These are phyloP conservation scores for Steatocranus sp. DNA, from an alignment of 2,797 vertebrate genomes.

Conservation along the genomic window DNA sequence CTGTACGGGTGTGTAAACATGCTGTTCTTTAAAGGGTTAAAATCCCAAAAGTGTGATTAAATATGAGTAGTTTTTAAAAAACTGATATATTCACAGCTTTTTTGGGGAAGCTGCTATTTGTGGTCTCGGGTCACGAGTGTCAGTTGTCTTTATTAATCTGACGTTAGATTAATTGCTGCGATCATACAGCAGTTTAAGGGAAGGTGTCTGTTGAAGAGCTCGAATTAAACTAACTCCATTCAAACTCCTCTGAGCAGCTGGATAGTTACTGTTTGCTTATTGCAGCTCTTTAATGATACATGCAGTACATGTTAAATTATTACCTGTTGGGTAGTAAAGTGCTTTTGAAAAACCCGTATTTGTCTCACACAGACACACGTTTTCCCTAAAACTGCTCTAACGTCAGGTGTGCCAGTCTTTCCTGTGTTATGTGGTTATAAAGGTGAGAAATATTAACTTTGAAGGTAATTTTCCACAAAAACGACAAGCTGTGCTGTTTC, in stretches of 20 bases:
- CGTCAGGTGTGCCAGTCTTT: neutral
- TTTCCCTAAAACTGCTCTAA: neutral
- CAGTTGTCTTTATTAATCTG: neutral
- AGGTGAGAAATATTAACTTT: neutral
- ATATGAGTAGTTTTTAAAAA: neutral
- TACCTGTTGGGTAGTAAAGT: neutral
- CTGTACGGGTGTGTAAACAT: rapidly evolving
- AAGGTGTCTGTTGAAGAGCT: neutral
- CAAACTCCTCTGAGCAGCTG: neutral
- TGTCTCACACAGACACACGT: neutral
- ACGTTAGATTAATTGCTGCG: neutral
- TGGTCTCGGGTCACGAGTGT: neutral
- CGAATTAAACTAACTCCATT: neutral
- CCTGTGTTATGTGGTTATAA: neutral
- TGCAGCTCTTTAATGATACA: rapidly evolving
- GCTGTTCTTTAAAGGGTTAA: neutral
- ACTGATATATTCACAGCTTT: neutral
- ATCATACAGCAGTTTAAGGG: rapidly evolving
- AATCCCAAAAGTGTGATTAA: neutral
- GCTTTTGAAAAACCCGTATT: neutral
- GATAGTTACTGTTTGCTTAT: neutral
- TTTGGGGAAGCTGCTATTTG: rapidly evolving
- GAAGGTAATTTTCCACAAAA: neutral
- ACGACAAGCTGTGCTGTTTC: neutral
- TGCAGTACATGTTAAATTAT: neutral